Evolutionary conservation across 1,140 invertebrate species (phyloP), one percentile per base, ranked within the genome.

Genomic region (Daktulosphaira vitifoliae): DNA sequence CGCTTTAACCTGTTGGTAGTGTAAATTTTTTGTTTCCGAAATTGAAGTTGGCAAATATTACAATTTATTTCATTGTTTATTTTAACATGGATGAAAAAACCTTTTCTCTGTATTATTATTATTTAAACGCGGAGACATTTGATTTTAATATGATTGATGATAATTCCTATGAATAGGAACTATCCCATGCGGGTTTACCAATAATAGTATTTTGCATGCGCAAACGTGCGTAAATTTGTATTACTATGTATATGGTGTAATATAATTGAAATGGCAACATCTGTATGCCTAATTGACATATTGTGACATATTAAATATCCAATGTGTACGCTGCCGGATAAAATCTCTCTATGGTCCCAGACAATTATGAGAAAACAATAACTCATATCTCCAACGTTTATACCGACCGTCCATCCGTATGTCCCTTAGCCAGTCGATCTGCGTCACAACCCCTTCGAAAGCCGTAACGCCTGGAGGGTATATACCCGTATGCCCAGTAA

Each of bases 361-460:
- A 42, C 56, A 62, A 62, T 62, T 62, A 62, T 16, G 42, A 62
- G 56, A 62, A 62, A 62, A 62, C 56, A 62, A 62, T 62, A 46
- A 59, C 39, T 59, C 53, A 42, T n/a, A 11, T 44, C 39, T 44
- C 39, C 22, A 39, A 38, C 23, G 29, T 56, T 5, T 20, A 38
- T 11, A 15, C 8, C 25, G 16, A 18, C 54, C 3, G 39, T 7
- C 33, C 33, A 13, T 37, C 13, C 6, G 6, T 7, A 16, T n/a
- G 39, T 44, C 11, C n/a, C n/a, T n/a, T 15, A 11, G 11, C 9
- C 4, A n/a, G 18, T 59, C 13, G 26, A 25, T n/a, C 38, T 6
- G 20, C 29, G 33, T 22, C 11, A 5, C 44, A 4, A 48, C 11
- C 29, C 29, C 54, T 20, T 25, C 56, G n/a, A 18, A 59, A 56